A percentile compares a stretch with the other conserved stretches of the same genome.
These are phyloP conservation scores for Bembecia ichneumoniformis DNA, from an alignment of 2,888 invertebrate species.

Conservation along the genomic window DNA sequence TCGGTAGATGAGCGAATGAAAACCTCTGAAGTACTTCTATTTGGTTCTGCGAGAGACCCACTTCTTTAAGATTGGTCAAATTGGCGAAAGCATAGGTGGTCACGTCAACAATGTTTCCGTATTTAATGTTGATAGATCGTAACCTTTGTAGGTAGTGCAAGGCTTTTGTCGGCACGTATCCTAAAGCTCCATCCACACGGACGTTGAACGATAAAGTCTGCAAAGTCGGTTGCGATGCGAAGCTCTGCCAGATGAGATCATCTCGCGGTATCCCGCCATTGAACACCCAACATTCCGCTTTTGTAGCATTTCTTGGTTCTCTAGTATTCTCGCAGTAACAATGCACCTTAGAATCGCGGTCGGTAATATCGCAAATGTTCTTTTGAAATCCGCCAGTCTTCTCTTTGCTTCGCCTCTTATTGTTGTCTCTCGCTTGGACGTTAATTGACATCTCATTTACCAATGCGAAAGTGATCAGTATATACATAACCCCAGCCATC, in stretches of 20 bases:
- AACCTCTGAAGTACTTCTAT: conserved; percentile 78
- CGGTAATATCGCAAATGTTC: conserved; percentile 73
- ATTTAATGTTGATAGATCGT: conserved; percentile 78
- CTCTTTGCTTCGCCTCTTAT: conserved; percentile 58
- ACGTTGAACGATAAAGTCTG: conserved; percentile 81
- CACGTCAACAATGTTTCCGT: conserved; percentile 79
- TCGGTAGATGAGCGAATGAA: conserved; percentile 81
- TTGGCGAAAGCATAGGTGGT: conserved; percentile 82
- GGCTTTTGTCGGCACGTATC: conserved; percentile 80
- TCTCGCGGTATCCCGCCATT: conserved; percentile 77
- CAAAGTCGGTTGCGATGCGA: conserved; percentile 79
- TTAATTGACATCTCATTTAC: conserved; percentile 64
- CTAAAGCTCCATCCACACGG: conserved; percentile 77
- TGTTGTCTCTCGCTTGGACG: conserved; percentile 58
- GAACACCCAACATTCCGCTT: conserved; percentile 85
- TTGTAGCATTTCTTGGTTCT: conserved; percentile 72
- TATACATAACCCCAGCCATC: conserved; percentile 52
- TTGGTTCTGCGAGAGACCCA: conserved; percentile 78
- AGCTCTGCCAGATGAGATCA: conserved; percentile 82
- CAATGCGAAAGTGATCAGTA: conserved; percentile 55
- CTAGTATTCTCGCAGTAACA: conserved; percentile 78
- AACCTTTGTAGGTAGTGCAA: conserved; percentile 77
- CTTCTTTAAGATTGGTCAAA: conserved; percentile 76
- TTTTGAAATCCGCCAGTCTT: conserved; percentile 61
- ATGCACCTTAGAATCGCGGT: conserved; percentile 71